Evolutionary conservation across 2,888 invertebrate species (phyloP).

Genomic region (Drosophila melanosoma): DNA sequence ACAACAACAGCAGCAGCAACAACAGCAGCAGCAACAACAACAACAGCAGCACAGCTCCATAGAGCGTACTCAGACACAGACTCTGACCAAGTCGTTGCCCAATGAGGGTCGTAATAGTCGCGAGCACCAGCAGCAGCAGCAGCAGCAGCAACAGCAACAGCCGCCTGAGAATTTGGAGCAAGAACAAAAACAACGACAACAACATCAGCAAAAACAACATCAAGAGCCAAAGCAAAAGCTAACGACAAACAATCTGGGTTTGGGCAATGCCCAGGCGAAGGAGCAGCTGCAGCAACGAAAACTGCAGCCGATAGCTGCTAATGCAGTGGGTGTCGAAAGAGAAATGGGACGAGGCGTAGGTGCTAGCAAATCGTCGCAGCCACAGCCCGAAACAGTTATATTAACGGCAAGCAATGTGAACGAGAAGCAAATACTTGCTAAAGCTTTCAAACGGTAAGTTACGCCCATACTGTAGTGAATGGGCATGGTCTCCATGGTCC

Average conservation of each 20-base stretch:
- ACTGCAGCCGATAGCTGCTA: constrained; percentile 60
- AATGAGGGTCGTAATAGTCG: constrained; percentile 50
- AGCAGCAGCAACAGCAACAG: constrained; percentile 23
- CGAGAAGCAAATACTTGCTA: constrained; percentile 85
- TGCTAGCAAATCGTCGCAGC: constrained; percentile 59
- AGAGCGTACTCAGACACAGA: constrained; percentile 32
- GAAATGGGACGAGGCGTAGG: constrained; percentile 25
- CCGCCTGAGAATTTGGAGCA: constrained; percentile 56
- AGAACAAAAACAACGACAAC: constrained; percentile 32
- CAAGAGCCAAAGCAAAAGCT: constrained; percentile 31
- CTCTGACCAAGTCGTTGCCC: constrained; percentile 32
- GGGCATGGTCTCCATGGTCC: background rate
- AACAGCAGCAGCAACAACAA: constrained; percentile 38
- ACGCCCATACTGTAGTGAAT: constrained; percentile 9
- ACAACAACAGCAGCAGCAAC: constrained; percentile 47
- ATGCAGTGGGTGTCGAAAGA: constrained; percentile 31
- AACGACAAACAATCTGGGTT: constrained; percentile 57
- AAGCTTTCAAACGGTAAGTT: constrained; percentile 86
- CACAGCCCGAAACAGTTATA: constrained; percentile 86
- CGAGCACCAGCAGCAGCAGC: constrained; percentile 41
- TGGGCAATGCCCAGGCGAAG: constrained; percentile 40
- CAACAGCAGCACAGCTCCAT: constrained; percentile 36
- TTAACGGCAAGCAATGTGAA: constrained; percentile 85
- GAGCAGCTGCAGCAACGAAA: constrained; percentile 27
- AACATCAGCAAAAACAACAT: constrained; percentile 31